These are phyloP conservation scores for Acrossocheilus wenchowensis DNA, from an alignment of 2,797 vertebrate genomes.

Conservation along the genomic window DNA sequence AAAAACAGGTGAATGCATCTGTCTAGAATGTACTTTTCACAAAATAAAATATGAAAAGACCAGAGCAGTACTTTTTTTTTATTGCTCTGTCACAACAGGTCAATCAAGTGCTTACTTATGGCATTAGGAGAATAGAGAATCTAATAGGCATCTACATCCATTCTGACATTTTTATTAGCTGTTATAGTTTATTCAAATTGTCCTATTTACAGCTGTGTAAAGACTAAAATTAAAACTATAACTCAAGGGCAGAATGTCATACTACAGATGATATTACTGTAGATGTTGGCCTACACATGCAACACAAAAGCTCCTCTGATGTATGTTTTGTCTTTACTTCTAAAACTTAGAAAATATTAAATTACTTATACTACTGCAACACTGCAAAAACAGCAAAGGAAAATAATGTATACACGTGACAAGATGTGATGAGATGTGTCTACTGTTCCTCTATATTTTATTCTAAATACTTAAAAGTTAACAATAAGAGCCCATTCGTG, in stretches of 20 bases:
- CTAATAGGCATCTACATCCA: constrained; percentile 50
- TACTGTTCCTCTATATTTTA: not conserved
- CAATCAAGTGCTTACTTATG: constrained; percentile 32
- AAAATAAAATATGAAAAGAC: not conserved
- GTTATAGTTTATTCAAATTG: constrained; percentile 60
- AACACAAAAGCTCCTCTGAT: not conserved
- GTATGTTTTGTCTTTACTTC: not conserved
- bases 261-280: not conserved
- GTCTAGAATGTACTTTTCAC: not conserved
- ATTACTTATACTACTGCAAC: not conserved
- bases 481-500: not conserved
- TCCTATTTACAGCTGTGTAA: constrained; percentile 71
- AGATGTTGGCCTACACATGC: not conserved
- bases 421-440: not conserved
- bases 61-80: constrained; percentile 10
- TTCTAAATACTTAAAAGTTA: not conserved
- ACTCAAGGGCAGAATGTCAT: constrained; percentile 59
- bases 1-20: not conserved
- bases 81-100: constrained; percentile 51
- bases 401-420: not conserved
- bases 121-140: constrained; percentile 45
- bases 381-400: not conserved
- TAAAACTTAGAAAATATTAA: not conserved
- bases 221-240: constrained; percentile 73
- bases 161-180: constrained; percentile 67